Evolutionary conservation across 1,140 invertebrate genomes (phyloP), one percentile per base, ranked within the genome.

Genomic region (Telenomus remus): DNA sequence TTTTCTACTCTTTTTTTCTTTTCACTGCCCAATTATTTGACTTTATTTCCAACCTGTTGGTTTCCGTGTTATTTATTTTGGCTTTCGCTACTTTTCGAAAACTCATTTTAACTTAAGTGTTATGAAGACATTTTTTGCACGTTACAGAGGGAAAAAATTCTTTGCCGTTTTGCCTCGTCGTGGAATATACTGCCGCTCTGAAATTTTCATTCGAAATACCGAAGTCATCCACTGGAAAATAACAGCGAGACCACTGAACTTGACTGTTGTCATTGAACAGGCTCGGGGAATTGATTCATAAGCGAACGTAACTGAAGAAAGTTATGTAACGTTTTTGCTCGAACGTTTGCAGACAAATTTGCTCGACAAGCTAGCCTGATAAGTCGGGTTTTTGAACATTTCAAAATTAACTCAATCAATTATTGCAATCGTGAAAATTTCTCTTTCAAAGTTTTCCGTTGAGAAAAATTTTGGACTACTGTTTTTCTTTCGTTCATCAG

Each of bases 201-300:
- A 73, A 49, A 27, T 27, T 27, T n/a, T 65, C 43, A 61, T 42
- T 61, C 56, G 56, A 73, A 73, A 68, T 47, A 51, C 61, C 47
- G 63, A 63, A 74, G 56, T 43, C 71, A 74, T 66, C 63, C 71
- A 74, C 44, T 47, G 63, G 63, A 74, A 74, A 66, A 74, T 57
- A 72, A 65, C 54, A 39, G 43, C 54, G 60, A 64, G 69, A 57
- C 59, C 68, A 71, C 35, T 71, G 68, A 71, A 71, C 68, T 71
- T 71, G 68, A 56, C 47, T 48, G 54, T 65, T 72, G 69, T 43
- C 69, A 72, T 73, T 73, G 70, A 64, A 73, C 50, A 46, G 13
- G 14, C 49, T 19, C 37, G 42, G 37, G 46, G 70, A 61, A 73
- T 73, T 73, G 71, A 74, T 74, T 68, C 71, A 68, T 68, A 66